Percentiles rank a stretch among this genome's conserved stretches.
Conservation (phyloP, 2,113 vertebrate species). For the Coracopsis vasa region DNA sequence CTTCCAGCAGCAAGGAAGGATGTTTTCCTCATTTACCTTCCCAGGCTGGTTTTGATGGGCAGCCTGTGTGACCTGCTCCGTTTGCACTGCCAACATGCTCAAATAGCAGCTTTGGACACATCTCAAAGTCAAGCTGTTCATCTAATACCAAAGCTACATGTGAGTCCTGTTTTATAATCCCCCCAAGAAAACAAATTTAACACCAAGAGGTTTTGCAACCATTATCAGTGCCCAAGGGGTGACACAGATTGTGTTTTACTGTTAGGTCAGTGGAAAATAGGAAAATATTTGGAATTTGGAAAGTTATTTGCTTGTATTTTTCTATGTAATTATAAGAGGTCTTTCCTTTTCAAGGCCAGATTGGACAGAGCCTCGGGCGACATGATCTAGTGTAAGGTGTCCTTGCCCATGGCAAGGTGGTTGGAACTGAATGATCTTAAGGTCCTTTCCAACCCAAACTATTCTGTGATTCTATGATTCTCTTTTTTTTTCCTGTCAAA, state of each 20-base stretch:
- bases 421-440: no score
- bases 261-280: not conserved
- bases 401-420: no score
- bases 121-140: not conserved
- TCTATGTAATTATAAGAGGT: constrained; percentile 1
- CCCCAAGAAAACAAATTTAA: not conserved
- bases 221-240: not conserved
- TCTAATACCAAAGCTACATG: not conserved
- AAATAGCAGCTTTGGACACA: not conserved
- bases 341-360: not conserved
- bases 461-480: no score
- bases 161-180: not conserved
- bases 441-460: no score
- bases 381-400: no score
- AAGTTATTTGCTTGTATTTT: not conserved
- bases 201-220: not conserved
- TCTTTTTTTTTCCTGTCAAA: not conserved
- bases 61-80: not conserved
- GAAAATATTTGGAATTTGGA: not conserved
- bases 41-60: not conserved
- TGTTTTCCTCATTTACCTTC: no score
- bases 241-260: not conserved
- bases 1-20: no score
- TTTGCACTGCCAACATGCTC: not conserved
- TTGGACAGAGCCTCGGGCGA: no score